Conservation (phyloP, 2,888 invertebrate species). For the Vesta saturnalis region DNA sequence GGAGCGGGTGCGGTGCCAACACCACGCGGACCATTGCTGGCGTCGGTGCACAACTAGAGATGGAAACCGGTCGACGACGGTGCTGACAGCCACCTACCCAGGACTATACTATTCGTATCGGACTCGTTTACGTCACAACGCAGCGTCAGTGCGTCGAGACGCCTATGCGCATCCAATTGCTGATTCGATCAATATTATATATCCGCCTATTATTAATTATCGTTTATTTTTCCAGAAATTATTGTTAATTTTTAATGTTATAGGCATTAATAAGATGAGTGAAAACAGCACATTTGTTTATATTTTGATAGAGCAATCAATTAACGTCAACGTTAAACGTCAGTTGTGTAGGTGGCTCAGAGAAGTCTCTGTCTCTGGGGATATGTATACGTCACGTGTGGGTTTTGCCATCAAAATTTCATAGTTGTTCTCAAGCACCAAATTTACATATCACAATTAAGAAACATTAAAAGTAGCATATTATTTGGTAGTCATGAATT, state of each 20-base stretch:
- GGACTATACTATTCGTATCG: slow-evolving; percentile 43
- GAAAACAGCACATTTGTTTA: not conserved
- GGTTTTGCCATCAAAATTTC: no score
- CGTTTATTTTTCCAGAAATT: not conserved
- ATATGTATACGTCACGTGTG: not conserved
- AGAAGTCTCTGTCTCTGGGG: not conserved
- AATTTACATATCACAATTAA: no score
- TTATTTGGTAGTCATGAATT: no score
- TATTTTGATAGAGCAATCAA: not conserved
- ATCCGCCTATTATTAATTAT: slow-evolving; percentile 3
- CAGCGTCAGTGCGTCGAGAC: slow-evolving; percentile 45
- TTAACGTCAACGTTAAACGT: not conserved
- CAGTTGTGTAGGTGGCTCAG: not conserved
- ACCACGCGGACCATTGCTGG: slow-evolving; percentile 61
- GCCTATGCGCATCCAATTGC: slow-evolving; percentile 54
- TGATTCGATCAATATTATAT: slow-evolving; percentile 50
- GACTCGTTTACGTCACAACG: slow-evolving; percentile 52
- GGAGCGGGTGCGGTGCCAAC: slow-evolving; percentile 57
- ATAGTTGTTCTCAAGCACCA: no score
- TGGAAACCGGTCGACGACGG: slow-evolving; percentile 50
- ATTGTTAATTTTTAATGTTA: not conserved
- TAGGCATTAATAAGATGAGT: not conserved
- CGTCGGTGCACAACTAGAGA: slow-evolving; percentile 53
- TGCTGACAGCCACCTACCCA: slow-evolving; percentile 51
- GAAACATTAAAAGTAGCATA: no score